Conservation (phyloP, 2,888 invertebrate species). For the Epinotia bilunana region DNA sequence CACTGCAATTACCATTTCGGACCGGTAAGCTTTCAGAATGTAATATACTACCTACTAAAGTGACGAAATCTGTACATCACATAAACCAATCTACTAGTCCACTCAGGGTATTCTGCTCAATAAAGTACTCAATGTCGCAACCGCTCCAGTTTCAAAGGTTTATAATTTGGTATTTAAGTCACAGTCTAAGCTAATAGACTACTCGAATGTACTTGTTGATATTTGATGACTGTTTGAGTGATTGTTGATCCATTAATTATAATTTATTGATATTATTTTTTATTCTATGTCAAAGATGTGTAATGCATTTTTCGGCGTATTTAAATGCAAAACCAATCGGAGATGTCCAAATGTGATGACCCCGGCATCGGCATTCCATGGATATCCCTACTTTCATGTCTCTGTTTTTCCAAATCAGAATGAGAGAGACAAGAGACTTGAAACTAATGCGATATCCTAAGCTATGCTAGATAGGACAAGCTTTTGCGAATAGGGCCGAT, state of each 20-base stretch:
- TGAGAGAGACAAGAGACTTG: no score
- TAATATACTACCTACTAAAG: background rate
- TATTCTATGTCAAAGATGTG: no score
- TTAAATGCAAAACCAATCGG: no score
- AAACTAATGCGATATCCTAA: no score
- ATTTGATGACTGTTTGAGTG: constrained; percentile 25
- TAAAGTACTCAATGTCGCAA: constrained; percentile 35
- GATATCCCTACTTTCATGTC: no score
- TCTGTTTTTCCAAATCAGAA: no score
- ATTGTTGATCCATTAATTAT: constrained; percentile 34
- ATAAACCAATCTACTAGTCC: background rate
- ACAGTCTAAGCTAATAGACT: constrained; percentile 18
- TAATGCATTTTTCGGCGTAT: no score
- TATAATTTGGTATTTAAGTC: constrained; percentile 40
- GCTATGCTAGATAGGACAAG: no score
- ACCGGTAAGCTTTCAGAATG: constrained; percentile 1
- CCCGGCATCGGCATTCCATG: no score
- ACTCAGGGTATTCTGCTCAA: constrained; percentile 35
- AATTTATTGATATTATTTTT: constrained; percentile 4
- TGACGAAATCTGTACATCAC: constrained; percentile 25
- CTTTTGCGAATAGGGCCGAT: no score
- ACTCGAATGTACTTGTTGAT: constrained; percentile 31
- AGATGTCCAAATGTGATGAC: no score
- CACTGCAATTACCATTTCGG: constrained; percentile 1
- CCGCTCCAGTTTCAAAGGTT: constrained; percentile 34